Base-by-base conservation (phyloP, 2,113 vertebrate species). In the Amblyopsis rosae region DNA sequence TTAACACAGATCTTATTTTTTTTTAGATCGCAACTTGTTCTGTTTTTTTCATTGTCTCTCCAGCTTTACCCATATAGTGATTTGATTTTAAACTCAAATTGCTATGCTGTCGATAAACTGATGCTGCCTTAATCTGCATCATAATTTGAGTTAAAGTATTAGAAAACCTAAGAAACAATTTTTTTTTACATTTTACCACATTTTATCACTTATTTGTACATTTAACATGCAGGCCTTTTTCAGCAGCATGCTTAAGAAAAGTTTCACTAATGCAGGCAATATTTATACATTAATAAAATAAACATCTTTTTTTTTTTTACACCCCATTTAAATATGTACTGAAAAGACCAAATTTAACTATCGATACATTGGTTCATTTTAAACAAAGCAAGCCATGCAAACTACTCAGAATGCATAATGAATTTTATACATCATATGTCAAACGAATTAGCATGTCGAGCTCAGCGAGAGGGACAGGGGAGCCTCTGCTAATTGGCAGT, bases 351-450 rank as follows among this genome's bases (percentile, higher is more conserved):
- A 73, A 33, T 26, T 26, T 66, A 84, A 85, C 77, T 84, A 84
- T 69, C 77, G 80, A 86, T 84, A 83, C 72, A 13, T 88, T 87
- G 69, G 89, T 75, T 83, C 87, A 87, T 85, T 88, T 87, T 81
- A 90, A 91, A 87, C 83, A 86, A 90, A 90, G 87, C 76, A 85
- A 93, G 86, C 83, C 89, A 90, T 90, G 89, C 90, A 93, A 91
- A 90, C 88, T 88, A 91, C 86, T 93, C 91, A 90, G 90, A 93
- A 93, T 94, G 90, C 90, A 92, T 93, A 93, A 94, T 94, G 89
- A 90, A 93, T 92, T 91, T 91, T 92, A 93, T 92, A 93, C 90
- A 93, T 93, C 87, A 91, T 92, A 90, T 92, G 91, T 93, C 92
- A 93, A 90, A 92, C 84, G 90, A 92, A 92, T 92, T 93, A 93